phyloP scores from a whole-genome alignment of 1,140 invertebrate genomes.

The Panagrolaimus sp. region DNA sequence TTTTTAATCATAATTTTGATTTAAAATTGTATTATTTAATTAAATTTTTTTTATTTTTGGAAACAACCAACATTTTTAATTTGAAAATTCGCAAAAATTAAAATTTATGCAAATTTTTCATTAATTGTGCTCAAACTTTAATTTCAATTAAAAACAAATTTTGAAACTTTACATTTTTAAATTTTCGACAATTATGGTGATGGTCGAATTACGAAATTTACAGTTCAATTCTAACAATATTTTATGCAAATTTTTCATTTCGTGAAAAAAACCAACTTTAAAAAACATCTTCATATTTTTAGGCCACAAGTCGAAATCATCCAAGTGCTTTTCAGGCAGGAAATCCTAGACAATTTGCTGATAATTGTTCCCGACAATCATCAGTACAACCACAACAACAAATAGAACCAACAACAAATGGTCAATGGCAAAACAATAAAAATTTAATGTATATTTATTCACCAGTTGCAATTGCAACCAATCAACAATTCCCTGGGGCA shows the following conservation, averaged over 20 bases:
- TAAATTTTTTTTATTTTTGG: no score
- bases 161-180: no score
- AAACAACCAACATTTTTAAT: no score
- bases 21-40: no score
- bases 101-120: no score
- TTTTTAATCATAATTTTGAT: background rate
- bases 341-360: slow-evolving; percentile 91
- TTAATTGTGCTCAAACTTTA: no score
- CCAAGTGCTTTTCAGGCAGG: slow-evolving; percentile 67
- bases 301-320: background rate
- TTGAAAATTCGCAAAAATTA: no score
- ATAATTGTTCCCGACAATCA: slow-evolving; percentile 90
- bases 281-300: background rate
- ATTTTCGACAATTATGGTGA: no score
- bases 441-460: background rate
- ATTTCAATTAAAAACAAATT: no score
- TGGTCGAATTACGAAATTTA: no score
- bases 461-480: background rate
- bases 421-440: slow-evolving; percentile 74
- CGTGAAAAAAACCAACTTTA: background rate
- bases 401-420: slow-evolving; percentile 71
- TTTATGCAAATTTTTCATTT: no score
- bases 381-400: slow-evolving; percentile 76
- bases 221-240: no score
- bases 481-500: slow-evolving; percentile 72